Base-by-base conservation (phyloP, 2,797 vertebrate genomes). In the Ibycter americanus region DNA sequence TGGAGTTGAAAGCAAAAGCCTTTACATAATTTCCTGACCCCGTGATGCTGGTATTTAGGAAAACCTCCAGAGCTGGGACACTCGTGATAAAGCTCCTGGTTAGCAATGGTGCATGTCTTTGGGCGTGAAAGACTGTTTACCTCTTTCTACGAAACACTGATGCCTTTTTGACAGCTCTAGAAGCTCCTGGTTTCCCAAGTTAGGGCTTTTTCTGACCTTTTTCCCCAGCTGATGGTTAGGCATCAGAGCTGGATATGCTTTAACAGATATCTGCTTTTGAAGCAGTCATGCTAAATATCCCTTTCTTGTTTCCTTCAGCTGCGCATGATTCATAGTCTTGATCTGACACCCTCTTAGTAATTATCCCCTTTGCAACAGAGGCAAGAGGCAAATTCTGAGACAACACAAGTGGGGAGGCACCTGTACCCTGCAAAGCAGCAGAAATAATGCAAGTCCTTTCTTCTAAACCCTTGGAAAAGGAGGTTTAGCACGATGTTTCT, bases 321-420 rank as follows among this genome's bases (percentile, higher is more conserved):
- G 79, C n/a, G 94, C 61, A 1, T 72, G 79, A 95, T 89, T 92
- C 89, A 91, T 2, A 66, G 74, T 8, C 87, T 46, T 51, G 51
- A 26, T 85, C 34, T 92, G 84, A 59, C 87, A 85, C 82, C 74
- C 62, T 89, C 78, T 80, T 68, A 73, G 63, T 55, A 96, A 94
- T 94, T 77, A 77, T 58, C 38, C 66, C 59, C 42, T 80, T 31
- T 10, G 34, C 11, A 3, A 66, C 70, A 90, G 77, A 83, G 78
- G 66, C 2, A 1, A 87, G 44, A 84, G 62, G 62, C 42, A 82
- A 49, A 58, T 38, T 65, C 1, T 3, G 62, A 65, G 52, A 46
- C 0, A 0, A 34, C 0, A 0, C 0, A 5, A 49, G 46, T 5
- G 19, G 67, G n/a, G 56, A 81, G 68, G 51, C 0, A 0, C 63